phyloP scores from a whole-genome alignment of 2,113 vertebrate species.

The Sula dactylatra region DNA sequence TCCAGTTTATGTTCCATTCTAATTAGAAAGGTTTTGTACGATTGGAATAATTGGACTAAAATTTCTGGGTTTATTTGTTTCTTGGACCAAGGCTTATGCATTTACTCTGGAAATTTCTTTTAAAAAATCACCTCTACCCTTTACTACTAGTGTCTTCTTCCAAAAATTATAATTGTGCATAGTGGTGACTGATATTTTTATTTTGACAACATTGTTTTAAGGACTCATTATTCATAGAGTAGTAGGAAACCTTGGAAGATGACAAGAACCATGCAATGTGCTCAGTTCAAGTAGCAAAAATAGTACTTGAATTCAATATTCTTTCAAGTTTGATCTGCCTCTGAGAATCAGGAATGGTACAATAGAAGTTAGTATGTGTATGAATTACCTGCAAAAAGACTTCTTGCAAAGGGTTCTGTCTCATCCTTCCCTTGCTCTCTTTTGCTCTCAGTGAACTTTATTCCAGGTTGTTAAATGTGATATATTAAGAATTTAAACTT shows the following conservation, averaged over 20 bases:
- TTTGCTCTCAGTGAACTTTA: conserved; percentile 8
- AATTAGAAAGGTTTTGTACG: background rate
- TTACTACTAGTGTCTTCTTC: background rate
- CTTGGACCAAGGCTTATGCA: background rate
- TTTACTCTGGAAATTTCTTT: background rate
- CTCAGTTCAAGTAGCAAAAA: conserved; percentile 31
- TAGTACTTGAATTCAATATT: conserved; percentile 14
- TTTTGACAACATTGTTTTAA: conserved; percentile 53
- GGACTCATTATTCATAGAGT: conserved; percentile 38
- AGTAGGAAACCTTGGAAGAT: conserved; percentile 55
- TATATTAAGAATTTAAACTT: conserved; percentile 15
- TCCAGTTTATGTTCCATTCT: background rate
- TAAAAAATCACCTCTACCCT: background rate
- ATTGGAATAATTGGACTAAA: background rate
- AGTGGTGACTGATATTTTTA: background rate
- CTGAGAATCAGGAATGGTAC: conserved; percentile 11
- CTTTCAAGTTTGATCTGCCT: conserved; percentile 39
- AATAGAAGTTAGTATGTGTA: conserved; percentile 10
- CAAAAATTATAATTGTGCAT: background rate
- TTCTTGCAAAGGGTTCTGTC: background rate
- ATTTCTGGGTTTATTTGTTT: background rate
- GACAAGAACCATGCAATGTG: background rate
- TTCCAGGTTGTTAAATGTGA: background rate
- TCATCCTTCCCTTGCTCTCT: background rate
- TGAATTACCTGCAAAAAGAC: conserved; percentile 13